phyloP scores from a whole-genome alignment of 1,140 invertebrate species.

The Drosophila ogumai region DNA sequence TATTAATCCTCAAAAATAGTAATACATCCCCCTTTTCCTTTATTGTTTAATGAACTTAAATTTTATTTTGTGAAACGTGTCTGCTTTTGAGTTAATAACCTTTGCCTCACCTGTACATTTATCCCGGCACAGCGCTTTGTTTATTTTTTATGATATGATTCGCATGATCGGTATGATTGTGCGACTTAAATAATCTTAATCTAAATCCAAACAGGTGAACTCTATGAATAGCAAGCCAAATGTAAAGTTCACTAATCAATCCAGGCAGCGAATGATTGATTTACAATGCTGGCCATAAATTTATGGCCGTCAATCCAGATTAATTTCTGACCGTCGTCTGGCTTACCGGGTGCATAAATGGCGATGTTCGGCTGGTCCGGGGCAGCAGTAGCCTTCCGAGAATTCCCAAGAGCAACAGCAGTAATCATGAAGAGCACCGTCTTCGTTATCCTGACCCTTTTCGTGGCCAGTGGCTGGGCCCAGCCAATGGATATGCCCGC shows the following conservation, averaged over 20 bases:
- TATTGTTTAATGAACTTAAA: too few relatives aligned
- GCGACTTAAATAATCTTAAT: constrained; percentile 23
- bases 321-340: constrained; percentile 1
- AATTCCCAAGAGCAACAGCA: background rate
- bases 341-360: constrained; percentile 27
- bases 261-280: constrained; percentile 25
- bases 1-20: too few relatives aligned
- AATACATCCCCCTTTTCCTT: too few relatives aligned
- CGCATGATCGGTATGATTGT: background rate
- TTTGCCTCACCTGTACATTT: background rate
- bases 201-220: constrained; percentile 26
- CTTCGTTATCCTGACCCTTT: constrained; percentile 36
- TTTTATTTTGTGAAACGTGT: background rate
- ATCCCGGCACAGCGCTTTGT: constrained; percentile 6
- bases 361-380: background rate
- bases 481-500: constrained; percentile 39
- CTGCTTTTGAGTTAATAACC: background rate
- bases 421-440: constrained; percentile 49
- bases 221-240: constrained; percentile 31
- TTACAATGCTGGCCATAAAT: constrained; percentile 22
- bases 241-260: constrained; percentile 46
- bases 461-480: constrained; percentile 40
- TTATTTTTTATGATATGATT: constrained; percentile 6
- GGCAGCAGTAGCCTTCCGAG: constrained; percentile 15
- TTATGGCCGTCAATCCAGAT: constrained; percentile 43